Conservation (phyloP, 1,140 invertebrate species). For the Pararge aegeria region DNA sequence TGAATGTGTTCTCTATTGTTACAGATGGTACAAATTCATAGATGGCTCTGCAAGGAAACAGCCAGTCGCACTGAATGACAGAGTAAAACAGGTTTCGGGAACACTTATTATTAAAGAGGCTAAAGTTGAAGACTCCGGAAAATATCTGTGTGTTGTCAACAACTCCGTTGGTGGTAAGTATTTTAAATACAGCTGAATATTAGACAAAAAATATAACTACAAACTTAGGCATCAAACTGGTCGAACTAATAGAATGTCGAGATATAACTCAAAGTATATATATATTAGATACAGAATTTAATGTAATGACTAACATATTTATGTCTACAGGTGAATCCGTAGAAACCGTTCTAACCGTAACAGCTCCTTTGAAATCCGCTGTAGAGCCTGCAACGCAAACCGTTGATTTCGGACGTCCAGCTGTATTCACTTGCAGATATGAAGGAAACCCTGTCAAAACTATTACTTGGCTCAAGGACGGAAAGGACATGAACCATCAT, state of each 20-base stretch:
- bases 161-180: slow-evolving; percentile 91
- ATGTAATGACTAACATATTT: too few species aligned
- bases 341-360: slow-evolving; percentile 95
- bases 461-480: slow-evolving; percentile 96
- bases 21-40: slow-evolving; percentile 96
- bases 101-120: slow-evolving; percentile 95
- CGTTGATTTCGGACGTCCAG: slow-evolving; percentile 94
- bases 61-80: slow-evolving; percentile 90
- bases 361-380: slow-evolving; percentile 91
- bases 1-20: slow-evolving; percentile 79
- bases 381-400: slow-evolving; percentile 95
- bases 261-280: too few species aligned
- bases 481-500: slow-evolving; percentile 88
- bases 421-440: slow-evolving; percentile 93
- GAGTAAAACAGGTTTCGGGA: slow-evolving; percentile 95
- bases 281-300: too few species aligned
- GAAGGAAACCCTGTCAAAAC: slow-evolving; percentile 94
- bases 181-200: neutral
- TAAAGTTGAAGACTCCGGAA: slow-evolving; percentile 94
- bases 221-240: too few species aligned
- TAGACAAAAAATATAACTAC: neutral
- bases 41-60: slow-evolving; percentile 91
- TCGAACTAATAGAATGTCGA: too few species aligned
- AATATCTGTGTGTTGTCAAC: slow-evolving; percentile 96
- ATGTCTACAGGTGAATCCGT: slow-evolving; percentile 89